Evolutionary conservation across 2,888 invertebrate genomes (phyloP), one percentile per base, ranked within the genome.

Genomic region (Prosopocoilus inquinatus): DNA sequence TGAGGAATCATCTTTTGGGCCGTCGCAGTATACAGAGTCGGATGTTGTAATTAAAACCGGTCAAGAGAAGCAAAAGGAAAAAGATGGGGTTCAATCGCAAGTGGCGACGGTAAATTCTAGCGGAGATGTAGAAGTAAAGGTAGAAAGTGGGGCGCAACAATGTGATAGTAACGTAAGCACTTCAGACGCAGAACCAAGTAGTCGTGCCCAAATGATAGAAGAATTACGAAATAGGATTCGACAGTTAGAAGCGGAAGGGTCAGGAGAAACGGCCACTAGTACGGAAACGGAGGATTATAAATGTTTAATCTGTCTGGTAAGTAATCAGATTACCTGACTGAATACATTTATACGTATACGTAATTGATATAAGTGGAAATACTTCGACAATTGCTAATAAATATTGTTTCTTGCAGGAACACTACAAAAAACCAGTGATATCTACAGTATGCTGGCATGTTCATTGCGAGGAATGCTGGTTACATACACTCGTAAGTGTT

Each of bases 251-350:
- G 77, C 76, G 15, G 79, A 80, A 65, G 75, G 76, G 53, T 67
- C 67, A 16, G 73, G 73, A 59, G 68, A 70, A 46, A 64, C 67
- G 11, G 70, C 72, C 16, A 63, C 65, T n/a, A 69, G 66, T 45
- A 69, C 69, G 11, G 68, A 79, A 70, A 74, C 78, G 64, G 83
- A 82, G 70, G 82, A 83, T 64, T 83, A 84, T 75, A 86, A 86
- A 75, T 89, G 88, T 80, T 82, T 88, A 73, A 88, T 89, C 74
- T 89, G 88, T 78, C 83, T 87, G 85, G 88, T 88, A 79, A 80
- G 79, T 74, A 66, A 12, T 35, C 9, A 32, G 33, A 44, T 20
- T 48, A 48, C 16, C 12, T 41, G 12, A 15, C 44, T 12, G 11
- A 13, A 28, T 28, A 28, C 20, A 7, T 28, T 5, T 28, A 28